phyloP scores from a whole-genome alignment of 1,140 invertebrate genomes.

The Andricus grossulariae region DNA sequence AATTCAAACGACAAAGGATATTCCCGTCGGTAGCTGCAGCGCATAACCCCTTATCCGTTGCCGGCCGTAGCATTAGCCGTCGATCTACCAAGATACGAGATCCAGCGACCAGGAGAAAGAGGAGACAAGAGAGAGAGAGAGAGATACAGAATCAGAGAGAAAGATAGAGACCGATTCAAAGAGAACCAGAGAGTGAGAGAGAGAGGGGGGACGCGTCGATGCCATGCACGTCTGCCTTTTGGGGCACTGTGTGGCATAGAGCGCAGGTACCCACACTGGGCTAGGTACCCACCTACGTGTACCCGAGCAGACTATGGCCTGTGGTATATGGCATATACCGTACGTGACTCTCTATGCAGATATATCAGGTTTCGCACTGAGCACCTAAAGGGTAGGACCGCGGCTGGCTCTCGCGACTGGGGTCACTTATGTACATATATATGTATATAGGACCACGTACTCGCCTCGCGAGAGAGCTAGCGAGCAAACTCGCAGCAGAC shows the following conservation, averaged over 20 bases:
- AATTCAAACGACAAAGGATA: slow-evolving; percentile 59
- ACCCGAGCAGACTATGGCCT: background rate
- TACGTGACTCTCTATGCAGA: slow-evolving; percentile 37
- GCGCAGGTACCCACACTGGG: slow-evolving; percentile 37
- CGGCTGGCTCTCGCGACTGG: slow-evolving; percentile 65
- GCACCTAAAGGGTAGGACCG: slow-evolving; percentile 56
- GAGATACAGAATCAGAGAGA: background rate
- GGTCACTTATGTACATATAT: slow-evolving; percentile 69
- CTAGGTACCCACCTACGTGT: slow-evolving; percentile 40
- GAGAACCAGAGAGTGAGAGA: slow-evolving; percentile 45
- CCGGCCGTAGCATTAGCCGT: slow-evolving; percentile 52
- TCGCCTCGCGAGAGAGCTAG: slow-evolving; percentile 55
- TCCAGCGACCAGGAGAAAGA: slow-evolving; percentile 53
- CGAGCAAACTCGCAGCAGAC: slow-evolving; percentile 63
- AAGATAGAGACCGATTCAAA: slow-evolving; percentile 30
- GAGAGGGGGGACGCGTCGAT: slow-evolving; percentile 69
- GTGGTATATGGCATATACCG: slow-evolving; percentile 27
- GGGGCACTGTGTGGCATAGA: slow-evolving; percentile 58
- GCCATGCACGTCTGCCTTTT: slow-evolving; percentile 73
- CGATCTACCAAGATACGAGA: slow-evolving; percentile 56
- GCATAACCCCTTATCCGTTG: slow-evolving; percentile 54
- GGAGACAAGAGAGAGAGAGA: slow-evolving; percentile 45
- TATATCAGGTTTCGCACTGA: slow-evolving; percentile 32
- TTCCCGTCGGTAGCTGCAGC: slow-evolving; percentile 44
- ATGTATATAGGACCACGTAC: slow-evolving; percentile 60